Percentiles rank a stretch among this genome's conserved stretches.
These are phyloP conservation scores for Borostomias antarcticus DNA, from an alignment of 2,797 vertebrate species.

Conservation along the genomic window DNA sequence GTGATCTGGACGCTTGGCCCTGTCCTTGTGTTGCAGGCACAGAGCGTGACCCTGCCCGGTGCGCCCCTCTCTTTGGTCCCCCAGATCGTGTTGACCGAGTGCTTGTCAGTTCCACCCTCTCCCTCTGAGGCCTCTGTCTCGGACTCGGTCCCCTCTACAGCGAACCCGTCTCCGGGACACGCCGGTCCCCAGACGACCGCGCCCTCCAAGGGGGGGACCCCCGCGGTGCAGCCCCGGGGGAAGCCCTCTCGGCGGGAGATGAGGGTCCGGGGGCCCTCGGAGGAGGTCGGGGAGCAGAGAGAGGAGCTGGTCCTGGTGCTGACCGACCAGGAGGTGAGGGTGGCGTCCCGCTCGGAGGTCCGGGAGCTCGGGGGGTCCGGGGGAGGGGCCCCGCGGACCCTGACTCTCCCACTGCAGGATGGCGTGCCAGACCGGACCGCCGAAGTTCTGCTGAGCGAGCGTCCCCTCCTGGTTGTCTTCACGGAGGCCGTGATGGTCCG, in stretches of 20 bases:
- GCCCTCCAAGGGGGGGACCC: conserved; percentile 12
- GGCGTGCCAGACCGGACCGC: conserved; percentile 28
- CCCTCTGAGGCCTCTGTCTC: conserved; percentile 62
- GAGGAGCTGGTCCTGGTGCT: conserved; percentile 49
- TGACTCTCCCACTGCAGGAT: conserved; percentile 33
- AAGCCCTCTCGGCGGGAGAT: conserved; percentile 27
- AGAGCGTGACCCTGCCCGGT: conserved; percentile 27
- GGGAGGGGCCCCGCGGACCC: conserved; percentile 40
- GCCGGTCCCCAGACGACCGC: neutral
- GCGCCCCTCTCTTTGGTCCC: conserved; percentile 66
- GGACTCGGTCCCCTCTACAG: conserved; percentile 41
- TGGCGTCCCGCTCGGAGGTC: conserved; percentile 40
- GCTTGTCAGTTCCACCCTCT: conserved; percentile 67
- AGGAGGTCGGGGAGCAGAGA: conserved; percentile 27
- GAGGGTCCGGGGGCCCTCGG: conserved; percentile 34
- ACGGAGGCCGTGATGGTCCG: conserved; percentile 29
- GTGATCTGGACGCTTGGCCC: conserved; percentile 47
- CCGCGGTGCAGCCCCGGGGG: conserved; percentile 15
- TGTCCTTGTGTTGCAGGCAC: conserved; percentile 68
- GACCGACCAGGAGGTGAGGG: conserved; percentile 44
- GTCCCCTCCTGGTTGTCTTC: conserved; percentile 37
- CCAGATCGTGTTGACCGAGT: conserved; percentile 84
- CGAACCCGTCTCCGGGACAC: conserved; percentile 29
- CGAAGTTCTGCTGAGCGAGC: conserved; percentile 37
- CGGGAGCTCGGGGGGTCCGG: conserved; percentile 33